Evolutionary conservation across 2,888 invertebrate genomes (phyloP).

Genomic region (Aphidius colemani): DNA sequence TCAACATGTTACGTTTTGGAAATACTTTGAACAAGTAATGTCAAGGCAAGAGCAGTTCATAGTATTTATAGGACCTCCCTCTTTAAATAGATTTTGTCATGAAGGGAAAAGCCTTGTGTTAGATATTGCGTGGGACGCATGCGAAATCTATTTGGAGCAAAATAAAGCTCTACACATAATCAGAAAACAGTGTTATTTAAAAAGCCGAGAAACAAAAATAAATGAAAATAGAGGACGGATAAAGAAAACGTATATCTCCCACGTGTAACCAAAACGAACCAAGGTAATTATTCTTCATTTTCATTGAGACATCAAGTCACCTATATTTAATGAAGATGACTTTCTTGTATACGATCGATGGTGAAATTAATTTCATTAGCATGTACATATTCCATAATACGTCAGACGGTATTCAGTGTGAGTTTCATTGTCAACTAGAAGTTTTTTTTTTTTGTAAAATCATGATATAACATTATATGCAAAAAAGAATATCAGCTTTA

Average conservation of each 20-base stretch:
- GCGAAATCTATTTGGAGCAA: constrained; percentile 16
- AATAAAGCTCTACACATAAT: constrained; percentile 9
- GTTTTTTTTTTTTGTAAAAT: no score
- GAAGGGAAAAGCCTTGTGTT: constrained; percentile 1
- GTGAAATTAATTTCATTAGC: no score
- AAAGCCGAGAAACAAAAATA: constrained; percentile 13
- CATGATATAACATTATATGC: no score
- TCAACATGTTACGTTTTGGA: constrained; percentile 10
- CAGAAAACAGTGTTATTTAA: background rate
- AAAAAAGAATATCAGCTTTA: no score
- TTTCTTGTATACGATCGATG: no score
- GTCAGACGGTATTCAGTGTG: no score
- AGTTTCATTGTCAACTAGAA: no score
- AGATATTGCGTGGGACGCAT: constrained; percentile 5
- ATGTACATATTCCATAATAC: no score
- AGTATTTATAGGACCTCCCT: constrained; percentile 37
- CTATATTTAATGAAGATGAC: constrained; percentile 50
- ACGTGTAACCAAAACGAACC: constrained; percentile 44
- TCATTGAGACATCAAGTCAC: constrained; percentile 48
- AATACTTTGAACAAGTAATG: constrained; percentile 36
- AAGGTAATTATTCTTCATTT: constrained; percentile 56
- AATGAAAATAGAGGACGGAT: background rate
- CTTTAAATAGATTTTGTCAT: background rate
- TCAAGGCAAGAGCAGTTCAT: constrained; percentile 26
- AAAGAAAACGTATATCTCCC: constrained; percentile 31